Conservation (phyloP, 2,888 invertebrate species). For the Bedellia somnulentella region DNA sequence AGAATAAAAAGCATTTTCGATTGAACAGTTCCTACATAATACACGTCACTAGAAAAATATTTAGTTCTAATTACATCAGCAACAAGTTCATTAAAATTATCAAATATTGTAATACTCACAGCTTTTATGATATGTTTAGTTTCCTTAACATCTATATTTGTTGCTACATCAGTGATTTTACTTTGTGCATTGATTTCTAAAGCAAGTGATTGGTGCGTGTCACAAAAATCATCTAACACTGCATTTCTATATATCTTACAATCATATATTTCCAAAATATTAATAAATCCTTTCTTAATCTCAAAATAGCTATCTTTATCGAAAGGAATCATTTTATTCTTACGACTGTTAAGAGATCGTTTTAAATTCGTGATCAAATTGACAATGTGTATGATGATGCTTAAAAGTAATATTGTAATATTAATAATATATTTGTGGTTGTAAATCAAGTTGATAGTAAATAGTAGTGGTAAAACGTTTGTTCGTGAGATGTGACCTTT, state of each 20-base stretch:
- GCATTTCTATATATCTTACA: conserved; percentile 17
- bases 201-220: conserved; percentile 47
- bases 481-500: conserved; percentile 27
- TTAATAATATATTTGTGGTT: conserved; percentile 24
- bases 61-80: conserved; percentile 52
- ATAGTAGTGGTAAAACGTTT: conserved; percentile 25
- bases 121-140: conserved; percentile 56
- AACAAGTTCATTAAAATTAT: conserved; percentile 52
- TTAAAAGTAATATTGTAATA: neutral
- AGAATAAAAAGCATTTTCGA: conserved; percentile 49
- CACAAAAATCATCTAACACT: conserved; percentile 30
- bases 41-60: conserved; percentile 61
- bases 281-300: conserved; percentile 30
- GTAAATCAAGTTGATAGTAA: conserved; percentile 27
- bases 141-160: conserved; percentile 43
- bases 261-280: conserved; percentile 43
- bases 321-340: too few relatives aligned
- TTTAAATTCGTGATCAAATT: conserved; percentile 44
- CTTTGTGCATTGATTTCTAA: conserved; percentile 36
- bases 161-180: conserved; percentile 25
- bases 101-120: conserved; percentile 60
- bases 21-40: conserved; percentile 40
- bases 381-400: conserved; percentile 16
- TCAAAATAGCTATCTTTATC: conserved; percentile 35
- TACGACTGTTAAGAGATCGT: too few relatives aligned